phyloP scores from a whole-genome alignment of 37 sponge, comb jelly and placozoan species.

The Axinella damicornis region DNA sequence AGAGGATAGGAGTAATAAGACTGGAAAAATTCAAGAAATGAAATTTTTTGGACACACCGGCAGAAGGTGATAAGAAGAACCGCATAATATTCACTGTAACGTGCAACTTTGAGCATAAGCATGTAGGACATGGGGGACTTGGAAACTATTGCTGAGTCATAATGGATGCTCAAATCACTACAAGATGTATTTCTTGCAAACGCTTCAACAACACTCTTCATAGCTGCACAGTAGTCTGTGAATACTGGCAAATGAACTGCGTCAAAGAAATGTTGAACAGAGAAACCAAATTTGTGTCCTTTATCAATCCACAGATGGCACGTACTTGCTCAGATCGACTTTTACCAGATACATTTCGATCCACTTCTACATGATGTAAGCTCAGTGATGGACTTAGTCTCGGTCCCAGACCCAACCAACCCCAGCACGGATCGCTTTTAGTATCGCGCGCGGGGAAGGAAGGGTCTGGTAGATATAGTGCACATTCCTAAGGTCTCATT shows the following conservation, averaged over 20 bases:
- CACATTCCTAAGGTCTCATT: no score
- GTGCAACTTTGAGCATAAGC: background rate
- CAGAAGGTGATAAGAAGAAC: no score
- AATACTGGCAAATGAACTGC: background rate
- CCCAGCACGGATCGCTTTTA: no score
- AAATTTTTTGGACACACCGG: background rate
- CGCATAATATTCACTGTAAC: background rate
- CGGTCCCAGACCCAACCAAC: no score
- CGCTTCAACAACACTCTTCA: background rate
- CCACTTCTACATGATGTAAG: no score
- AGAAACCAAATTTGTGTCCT: conserved; percentile 3
- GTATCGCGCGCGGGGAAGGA: no score
- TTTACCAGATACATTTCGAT: no score
- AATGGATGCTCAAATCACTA: background rate
- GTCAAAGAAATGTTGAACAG: no score
- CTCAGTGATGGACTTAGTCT: no score
- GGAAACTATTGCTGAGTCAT: background rate
- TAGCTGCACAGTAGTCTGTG: background rate
- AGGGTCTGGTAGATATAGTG: no score
- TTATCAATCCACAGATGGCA: background rate
- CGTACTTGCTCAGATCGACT: no score
- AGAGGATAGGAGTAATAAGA: background rate
- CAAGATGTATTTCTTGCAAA: background rate
- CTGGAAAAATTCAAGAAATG: background rate
- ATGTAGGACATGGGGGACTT: background rate